Percentiles rank a stretch among this genome's conserved stretches.
These are phyloP conservation scores for Epinotia bilunana DNA, from an alignment of 2,888 invertebrate species.

Conservation along the genomic window DNA sequence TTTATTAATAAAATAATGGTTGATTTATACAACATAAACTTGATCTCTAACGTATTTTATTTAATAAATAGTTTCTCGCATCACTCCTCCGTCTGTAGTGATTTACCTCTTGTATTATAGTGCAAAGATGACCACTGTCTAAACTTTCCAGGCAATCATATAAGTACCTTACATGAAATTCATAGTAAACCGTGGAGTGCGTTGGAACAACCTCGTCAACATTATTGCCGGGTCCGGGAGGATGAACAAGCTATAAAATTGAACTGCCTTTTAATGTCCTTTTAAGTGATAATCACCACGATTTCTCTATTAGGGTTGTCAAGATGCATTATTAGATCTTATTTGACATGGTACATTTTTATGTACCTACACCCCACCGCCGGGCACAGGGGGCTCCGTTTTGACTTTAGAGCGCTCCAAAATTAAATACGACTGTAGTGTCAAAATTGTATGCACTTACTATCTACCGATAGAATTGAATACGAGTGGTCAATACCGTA, in stretches of 20 bases:
- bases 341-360: neutral
- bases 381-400: too few species aligned
- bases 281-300: constrained; percentile 54
- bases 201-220: constrained; percentile 51
- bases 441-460: too few species aligned
- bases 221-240: constrained; percentile 53
- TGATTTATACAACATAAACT: neutral
- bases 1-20: too few species aligned
- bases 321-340: neutral
- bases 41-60: neutral
- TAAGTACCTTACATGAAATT: constrained; percentile 34
- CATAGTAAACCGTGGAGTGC: constrained; percentile 38
- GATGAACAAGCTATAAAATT: constrained; percentile 61
- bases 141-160: constrained; percentile 24
- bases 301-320: constrained; percentile 45
- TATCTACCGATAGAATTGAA: too few species aligned
- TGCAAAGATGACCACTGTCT: constrained; percentile 23
- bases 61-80: neutral
- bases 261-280: constrained; percentile 55
- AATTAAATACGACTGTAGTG: too few species aligned
- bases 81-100: constrained; percentile 6
- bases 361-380: too few species aligned
- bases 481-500: too few species aligned
- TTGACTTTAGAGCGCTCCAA: too few species aligned
- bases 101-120: constrained; percentile 26